Percentiles rank a stretch among this genome's conserved stretches.
These are phyloP conservation scores for Elgonia sp. DNA, from an alignment of 2,888 invertebrate genomes.

Conservation along the genomic window DNA sequence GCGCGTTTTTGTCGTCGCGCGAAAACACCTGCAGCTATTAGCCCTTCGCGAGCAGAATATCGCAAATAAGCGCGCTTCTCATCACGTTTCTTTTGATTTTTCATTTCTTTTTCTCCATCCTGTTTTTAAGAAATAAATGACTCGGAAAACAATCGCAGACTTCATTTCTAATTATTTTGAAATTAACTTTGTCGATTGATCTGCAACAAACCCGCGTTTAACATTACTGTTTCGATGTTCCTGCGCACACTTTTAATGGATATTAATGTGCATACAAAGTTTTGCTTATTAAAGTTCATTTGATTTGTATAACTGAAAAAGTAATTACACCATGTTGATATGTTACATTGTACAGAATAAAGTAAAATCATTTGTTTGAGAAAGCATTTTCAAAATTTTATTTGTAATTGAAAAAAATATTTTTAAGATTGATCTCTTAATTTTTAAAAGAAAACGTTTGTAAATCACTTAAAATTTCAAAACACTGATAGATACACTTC, in stretches of 20 bases:
- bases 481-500: too few relatives aligned
- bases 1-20: slow-evolving; percentile 71
- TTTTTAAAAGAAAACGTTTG: too few relatives aligned
- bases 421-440: too few relatives aligned
- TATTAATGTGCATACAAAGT: slow-evolving; percentile 22
- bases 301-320: slow-evolving; percentile 42
- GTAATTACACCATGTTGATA: slow-evolving; percentile 42
- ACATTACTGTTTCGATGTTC: slow-evolving; percentile 25
- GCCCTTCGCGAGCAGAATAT: slow-evolving; percentile 60
- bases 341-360: too few relatives aligned
- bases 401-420: too few relatives aligned
- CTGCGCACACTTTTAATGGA: slow-evolving; percentile 19
- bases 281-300: slow-evolving; percentile 5
- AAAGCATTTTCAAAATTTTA: too few relatives aligned
- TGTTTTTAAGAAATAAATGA: slow-evolving; percentile 35
- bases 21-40: slow-evolving; percentile 72
- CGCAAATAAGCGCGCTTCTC: slow-evolving; percentile 66
- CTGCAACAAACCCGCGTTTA: slow-evolving; percentile 18
- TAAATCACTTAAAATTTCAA: too few relatives aligned
- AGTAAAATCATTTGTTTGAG: too few relatives aligned
- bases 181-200: slow-evolving; percentile 51
- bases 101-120: slow-evolving; percentile 34
- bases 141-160: slow-evolving; percentile 42
- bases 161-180: slow-evolving; percentile 51
- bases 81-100: slow-evolving; percentile 15